Base-by-base conservation (phyloP, 2,888 invertebrate genomes). In the Danaus chrysippus region DNA sequence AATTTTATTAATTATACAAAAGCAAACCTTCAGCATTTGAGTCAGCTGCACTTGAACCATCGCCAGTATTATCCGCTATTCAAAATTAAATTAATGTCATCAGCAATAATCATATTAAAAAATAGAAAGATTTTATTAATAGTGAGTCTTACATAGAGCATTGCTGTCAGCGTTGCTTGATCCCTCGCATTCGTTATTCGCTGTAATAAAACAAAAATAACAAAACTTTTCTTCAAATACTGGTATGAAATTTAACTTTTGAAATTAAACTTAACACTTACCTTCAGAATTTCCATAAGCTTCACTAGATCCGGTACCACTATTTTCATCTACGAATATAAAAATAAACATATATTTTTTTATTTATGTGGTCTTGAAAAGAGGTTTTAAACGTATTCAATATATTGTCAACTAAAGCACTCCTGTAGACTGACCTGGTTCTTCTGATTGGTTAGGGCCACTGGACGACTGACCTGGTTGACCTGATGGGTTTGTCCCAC, bases 141-240 rank as follows among this genome's bases (percentile, higher is more conserved):
- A 17, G 3, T 10, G 10, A 49, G 15, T 0, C 11, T 15, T 23
- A 58, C 58, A 17, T 19, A 10, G 6, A 49, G 17, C 8, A 17
- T 53, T 42, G n/a, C 52, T 9, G 1, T 53, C 58, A 17, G 58
- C 8, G 11, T 19, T 42, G 10, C 58, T 58, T 15, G 19, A 9
- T 53, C 58, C 58, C 10, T n/a, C 19, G 6, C 58, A 49, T 41
- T 46, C 13, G n/a, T 58, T 58, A 15, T 52, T 46, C 13, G 52
- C 58, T 58, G 15, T 52, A 49, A 58, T 42, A 41, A 46, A n/a
- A 10, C 9, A 12, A 46, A 5, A 46, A n/a, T 46, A 1, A 6
- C 23, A 34, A 5, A 34, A 34, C 23, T 34, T 6, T 34, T 34
- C 8, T 34, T 6, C 3, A 34, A 34, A 23, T 23, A 23, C 23